Evolutionary conservation across 2,113 vertebrate genomes (phyloP).

Genomic region (Psettodes erumei): DNA sequence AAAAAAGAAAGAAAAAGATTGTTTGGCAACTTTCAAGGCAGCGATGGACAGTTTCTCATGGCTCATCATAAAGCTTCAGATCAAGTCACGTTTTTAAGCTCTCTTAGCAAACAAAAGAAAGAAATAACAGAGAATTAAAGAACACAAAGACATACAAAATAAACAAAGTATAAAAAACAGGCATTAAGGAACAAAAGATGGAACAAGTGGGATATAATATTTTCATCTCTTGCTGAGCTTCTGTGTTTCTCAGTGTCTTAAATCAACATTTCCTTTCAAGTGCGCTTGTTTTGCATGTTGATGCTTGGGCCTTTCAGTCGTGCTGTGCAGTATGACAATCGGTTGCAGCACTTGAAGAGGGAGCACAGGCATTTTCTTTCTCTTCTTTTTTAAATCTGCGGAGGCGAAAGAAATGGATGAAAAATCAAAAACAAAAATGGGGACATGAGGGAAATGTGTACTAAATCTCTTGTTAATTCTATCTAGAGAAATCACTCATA

Average conservation of each 20-base stretch:
- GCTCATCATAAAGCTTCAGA: constrained; percentile 9
- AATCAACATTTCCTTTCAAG: constrained; percentile 41
- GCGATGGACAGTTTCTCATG: neutral
- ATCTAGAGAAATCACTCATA: neutral
- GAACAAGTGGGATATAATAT: constrained; percentile 14
- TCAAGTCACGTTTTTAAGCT: neutral
- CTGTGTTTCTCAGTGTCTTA: constrained; percentile 14
- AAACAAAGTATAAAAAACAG: constrained; percentile 1
- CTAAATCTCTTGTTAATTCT: neutral
- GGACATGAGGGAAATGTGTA: constrained; percentile 14
- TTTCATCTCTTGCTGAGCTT: constrained; percentile 21
- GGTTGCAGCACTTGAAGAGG: constrained; percentile 34
- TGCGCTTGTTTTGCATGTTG: constrained; percentile 44
- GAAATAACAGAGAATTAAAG: constrained; percentile 11
- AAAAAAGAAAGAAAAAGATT: neutral
- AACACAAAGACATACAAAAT: neutral
- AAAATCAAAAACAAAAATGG: constrained; percentile 16
- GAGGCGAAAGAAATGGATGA: too few species aligned
- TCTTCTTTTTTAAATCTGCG: too few species aligned
- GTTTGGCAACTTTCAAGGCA: neutral
- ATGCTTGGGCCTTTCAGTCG: constrained; percentile 33
- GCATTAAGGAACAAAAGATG: constrained; percentile 35
- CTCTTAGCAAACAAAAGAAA: constrained; percentile 29
- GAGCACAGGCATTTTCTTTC: constrained; percentile 17
- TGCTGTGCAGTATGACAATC: constrained; percentile 32